phyloP scores from a whole-genome alignment of 2,797 vertebrate genomes.

The Tinamus major region DNA sequence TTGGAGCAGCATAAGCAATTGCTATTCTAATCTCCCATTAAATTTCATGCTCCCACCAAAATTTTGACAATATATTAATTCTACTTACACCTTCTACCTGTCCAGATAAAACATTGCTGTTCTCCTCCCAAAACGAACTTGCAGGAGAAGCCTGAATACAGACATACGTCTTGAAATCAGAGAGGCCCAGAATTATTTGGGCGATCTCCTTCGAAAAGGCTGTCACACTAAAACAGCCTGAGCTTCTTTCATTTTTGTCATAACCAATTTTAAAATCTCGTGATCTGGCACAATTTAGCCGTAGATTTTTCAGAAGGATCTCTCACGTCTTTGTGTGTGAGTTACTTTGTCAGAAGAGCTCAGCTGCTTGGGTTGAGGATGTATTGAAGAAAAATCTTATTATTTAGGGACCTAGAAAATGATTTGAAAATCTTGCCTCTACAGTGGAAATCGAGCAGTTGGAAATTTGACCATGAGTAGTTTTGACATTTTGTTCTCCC shows the following conservation, averaged over 20 bases:
- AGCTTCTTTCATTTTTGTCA: neutral
- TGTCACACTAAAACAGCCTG: neutral
- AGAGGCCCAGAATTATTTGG: neutral
- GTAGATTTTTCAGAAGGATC: neutral
- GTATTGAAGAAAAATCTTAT: neutral
- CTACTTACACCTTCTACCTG: neutral
- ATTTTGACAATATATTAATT: neutral
- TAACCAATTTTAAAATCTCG: neutral
- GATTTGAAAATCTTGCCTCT: neutral
- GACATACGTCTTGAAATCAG: neutral
- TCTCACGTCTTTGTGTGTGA: neutral
- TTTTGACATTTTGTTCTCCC: neutral
- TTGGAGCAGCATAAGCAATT: neutral
- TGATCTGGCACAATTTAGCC: neutral
- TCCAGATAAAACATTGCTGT: neutral
- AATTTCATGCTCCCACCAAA: neutral
- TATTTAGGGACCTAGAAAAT: conserved; percentile 3
- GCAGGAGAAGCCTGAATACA: neutral
- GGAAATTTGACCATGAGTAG: neutral
- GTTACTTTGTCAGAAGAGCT: neutral
- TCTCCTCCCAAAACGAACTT: neutral
- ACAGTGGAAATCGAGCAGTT: neutral
- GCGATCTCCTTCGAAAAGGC: neutral
- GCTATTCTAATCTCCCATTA: neutral
- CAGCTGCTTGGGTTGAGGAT: neutral